These are phyloP conservation scores for Probaryconus sp. DNA, from an alignment of 1,140 invertebrate species.

Conservation along the genomic window DNA sequence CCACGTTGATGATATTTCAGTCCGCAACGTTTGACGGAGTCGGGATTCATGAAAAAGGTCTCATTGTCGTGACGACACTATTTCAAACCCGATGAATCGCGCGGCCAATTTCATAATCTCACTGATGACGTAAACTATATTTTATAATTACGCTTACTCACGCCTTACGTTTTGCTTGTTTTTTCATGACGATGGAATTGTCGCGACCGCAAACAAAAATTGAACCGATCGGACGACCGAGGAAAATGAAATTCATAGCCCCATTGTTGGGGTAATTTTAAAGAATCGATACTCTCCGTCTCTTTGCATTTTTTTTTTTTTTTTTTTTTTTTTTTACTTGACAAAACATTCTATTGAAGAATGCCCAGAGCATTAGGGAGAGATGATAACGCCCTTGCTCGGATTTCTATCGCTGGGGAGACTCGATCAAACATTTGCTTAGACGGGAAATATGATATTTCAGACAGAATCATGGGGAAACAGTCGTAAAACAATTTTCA, in stretches of 20 bases:
- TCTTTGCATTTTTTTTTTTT: too few species aligned
- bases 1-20: constrained; percentile 41
- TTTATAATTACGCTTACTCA: constrained; percentile 38
- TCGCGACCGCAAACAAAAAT: constrained; percentile 6
- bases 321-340: too few species aligned
- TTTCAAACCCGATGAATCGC: background rate
- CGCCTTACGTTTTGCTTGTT: background rate
- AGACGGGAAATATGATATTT: too few species aligned
- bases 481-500: too few species aligned
- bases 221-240: too few species aligned
- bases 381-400: too few species aligned
- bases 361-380: too few species aligned
- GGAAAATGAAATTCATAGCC: constrained; percentile 29
- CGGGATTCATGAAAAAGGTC: constrained; percentile 33
- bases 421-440: too few species aligned
- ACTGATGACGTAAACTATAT: constrained; percentile 15
- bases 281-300: constrained; percentile 10
- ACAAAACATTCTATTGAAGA: too few species aligned
- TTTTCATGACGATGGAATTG: too few species aligned
- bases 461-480: too few species aligned
- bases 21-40: constrained; percentile 27
- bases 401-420: too few species aligned
- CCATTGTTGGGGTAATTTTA: constrained; percentile 20
- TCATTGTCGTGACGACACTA: constrained; percentile 19
- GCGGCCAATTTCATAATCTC: constrained; percentile 18